These are phyloP conservation scores for Hypomesus transpacificus DNA, from an alignment of 2,113 vertebrate genomes.

Conservation along the genomic window DNA sequence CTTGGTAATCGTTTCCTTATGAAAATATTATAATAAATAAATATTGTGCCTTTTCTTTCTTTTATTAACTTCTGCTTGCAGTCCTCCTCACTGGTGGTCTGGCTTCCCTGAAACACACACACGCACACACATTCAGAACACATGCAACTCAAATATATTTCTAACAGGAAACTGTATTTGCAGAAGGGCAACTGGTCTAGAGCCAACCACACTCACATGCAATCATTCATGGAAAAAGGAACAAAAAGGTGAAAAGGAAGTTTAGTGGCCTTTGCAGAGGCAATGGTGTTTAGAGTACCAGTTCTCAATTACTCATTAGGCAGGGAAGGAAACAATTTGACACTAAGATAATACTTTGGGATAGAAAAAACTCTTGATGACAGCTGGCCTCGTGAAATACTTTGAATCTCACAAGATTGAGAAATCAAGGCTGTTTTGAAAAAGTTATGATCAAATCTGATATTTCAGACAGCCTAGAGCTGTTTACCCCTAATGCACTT, in stretches of 20 bases:
- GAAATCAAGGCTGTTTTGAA: not conserved
- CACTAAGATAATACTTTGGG: too few relatives aligned
- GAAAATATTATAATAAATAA: not conserved
- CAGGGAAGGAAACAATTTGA: too few relatives aligned
- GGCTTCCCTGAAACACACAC: slow-evolving; percentile 38
- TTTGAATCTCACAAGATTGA: not conserved
- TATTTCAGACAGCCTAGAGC: not conserved
- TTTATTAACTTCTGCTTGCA: slow-evolving; percentile 23
- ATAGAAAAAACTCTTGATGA: too few relatives aligned
- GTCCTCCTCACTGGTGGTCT: slow-evolving; percentile 50
- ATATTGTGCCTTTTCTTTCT: slow-evolving; percentile 22
- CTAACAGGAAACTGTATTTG: not conserved
- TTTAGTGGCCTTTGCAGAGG: too few relatives aligned
- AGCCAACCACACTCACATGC: not conserved
- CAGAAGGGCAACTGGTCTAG: not conserved
- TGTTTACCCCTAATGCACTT: too few relatives aligned
- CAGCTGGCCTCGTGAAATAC: too few relatives aligned
- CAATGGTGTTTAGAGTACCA: too few relatives aligned
- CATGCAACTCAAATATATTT: not conserved
- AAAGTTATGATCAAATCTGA: not conserved
- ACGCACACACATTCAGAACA: not conserved
- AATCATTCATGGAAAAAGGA: too few relatives aligned
- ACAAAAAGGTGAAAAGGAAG: too few relatives aligned
- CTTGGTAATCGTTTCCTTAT: not conserved
- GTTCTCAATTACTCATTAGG: too few relatives aligned